These are phyloP conservation scores for Leucopternis melanops DNA, from an alignment of 2,113 vertebrate genomes.

Conservation along the genomic window DNA sequence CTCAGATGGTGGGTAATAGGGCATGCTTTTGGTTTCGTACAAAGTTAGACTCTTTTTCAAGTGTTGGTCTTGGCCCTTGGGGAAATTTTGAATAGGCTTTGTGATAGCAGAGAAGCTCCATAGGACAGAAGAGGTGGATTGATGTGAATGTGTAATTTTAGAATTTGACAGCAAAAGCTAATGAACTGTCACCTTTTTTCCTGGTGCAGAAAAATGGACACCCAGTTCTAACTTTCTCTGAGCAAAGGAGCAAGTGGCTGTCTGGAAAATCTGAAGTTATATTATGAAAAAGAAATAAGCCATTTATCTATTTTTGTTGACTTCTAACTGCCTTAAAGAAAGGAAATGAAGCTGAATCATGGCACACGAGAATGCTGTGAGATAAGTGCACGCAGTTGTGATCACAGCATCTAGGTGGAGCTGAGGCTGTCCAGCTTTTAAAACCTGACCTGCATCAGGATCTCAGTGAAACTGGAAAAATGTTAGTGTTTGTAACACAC, in stretches of 20 bases:
- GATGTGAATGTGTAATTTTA: constrained; percentile 10
- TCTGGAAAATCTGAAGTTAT: background rate
- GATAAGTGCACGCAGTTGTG: background rate
- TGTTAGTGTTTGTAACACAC: background rate
- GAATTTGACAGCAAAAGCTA: constrained; percentile 8
- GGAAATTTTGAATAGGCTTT: constrained; percentile 57
- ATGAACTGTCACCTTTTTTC: background rate
- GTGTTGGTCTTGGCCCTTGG: constrained; percentile 70
- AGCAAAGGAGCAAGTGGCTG: background rate
- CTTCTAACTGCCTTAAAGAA: background rate
- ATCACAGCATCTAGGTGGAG: background rate
- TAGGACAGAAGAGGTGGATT: background rate
- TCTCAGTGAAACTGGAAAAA: background rate
- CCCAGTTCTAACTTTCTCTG: background rate
- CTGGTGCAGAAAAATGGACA: background rate
- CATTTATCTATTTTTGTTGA: background rate
- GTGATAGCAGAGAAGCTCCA: background rate
- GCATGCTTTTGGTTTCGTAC: constrained; percentile 61
- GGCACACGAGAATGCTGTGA: background rate
- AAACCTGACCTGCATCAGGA: background rate
- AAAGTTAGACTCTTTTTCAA: constrained; percentile 63
- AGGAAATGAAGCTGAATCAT: background rate
- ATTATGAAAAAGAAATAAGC: background rate
- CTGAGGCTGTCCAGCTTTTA: background rate
- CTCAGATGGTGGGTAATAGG: constrained; percentile 30